Evolutionary conservation across 2,113 vertebrate species (phyloP).

Genomic region (Hippocampus zosterae): DNA sequence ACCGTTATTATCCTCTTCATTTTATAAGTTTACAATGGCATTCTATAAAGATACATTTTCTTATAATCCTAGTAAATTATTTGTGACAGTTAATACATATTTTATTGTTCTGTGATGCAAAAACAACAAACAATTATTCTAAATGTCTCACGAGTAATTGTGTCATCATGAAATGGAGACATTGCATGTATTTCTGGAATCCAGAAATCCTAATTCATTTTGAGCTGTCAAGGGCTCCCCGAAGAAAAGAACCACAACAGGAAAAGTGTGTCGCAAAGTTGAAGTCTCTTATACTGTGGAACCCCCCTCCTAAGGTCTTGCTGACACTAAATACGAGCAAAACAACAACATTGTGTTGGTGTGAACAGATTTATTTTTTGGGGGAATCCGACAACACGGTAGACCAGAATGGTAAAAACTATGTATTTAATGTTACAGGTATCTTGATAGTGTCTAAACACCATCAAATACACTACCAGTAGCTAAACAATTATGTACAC

Average conservation of each 20-base stretch:
- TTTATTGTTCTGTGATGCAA: slow-evolving; percentile 38
- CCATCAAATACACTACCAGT: neutral
- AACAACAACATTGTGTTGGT: slow-evolving; percentile 6
- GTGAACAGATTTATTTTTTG: neutral
- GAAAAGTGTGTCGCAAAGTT: slow-evolving; percentile 67
- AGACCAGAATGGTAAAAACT: too few relatives aligned
- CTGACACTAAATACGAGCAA: slow-evolving; percentile 33
- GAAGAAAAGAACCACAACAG: slow-evolving; percentile 49
- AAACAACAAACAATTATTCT: slow-evolving; percentile 37
- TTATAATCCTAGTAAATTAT: slow-evolving; percentile 29
- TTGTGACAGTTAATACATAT: slow-evolving; percentile 45
- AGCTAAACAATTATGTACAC: neutral
- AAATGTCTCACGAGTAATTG: slow-evolving; percentile 31
- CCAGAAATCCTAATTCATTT: slow-evolving; percentile 25
- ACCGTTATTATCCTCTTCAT: slow-evolving; percentile 6
- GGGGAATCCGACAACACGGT: too few relatives aligned
- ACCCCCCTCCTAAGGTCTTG: slow-evolving; percentile 36
- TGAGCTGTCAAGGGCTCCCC: slow-evolving; percentile 28
- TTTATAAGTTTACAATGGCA: neutral
- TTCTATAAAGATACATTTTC: neutral
- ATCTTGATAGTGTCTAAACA: neutral
- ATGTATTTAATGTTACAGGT: neutral
- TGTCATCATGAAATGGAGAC: slow-evolving; percentile 20
- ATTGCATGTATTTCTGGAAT: slow-evolving; percentile 14
- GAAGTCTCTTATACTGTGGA: slow-evolving; percentile 47